phyloP scores from a whole-genome alignment of 2,113 vertebrate genomes.

The Drymodes brunneopygia region DNA sequence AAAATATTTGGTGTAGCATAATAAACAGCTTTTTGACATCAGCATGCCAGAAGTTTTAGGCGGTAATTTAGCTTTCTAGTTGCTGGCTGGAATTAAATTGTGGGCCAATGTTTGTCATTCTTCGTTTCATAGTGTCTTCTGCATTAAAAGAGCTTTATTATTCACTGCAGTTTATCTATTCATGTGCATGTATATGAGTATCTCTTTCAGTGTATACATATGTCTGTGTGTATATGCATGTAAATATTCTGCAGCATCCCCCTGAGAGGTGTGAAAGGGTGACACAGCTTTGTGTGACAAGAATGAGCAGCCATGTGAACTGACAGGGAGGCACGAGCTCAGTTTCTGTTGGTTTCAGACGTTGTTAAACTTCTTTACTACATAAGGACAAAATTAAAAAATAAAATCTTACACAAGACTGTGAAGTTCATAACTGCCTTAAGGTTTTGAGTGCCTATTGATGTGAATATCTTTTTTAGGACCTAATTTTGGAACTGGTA shows the following conservation, averaged over 20 bases:
- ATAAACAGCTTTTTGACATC: not conserved
- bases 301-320: not conserved
- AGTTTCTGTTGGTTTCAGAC: not conserved
- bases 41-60: not conserved
- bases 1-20: not conserved
- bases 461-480: conserved; percentile 70
- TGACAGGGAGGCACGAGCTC: not conserved
- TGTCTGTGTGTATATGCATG: not conserved
- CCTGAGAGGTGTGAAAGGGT: not conserved
- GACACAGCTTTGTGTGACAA: not conserved
- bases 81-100: not conserved
- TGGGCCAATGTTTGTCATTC: not conserved
- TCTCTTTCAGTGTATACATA: not conserved
- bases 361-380: not conserved
- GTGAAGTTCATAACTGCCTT: not conserved
- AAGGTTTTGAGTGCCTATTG: not conserved
- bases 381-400: not conserved
- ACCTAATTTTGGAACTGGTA: conserved; percentile 93
- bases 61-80: not conserved
- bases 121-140: not conserved
- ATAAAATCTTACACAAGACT: not conserved
- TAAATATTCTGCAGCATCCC: not conserved
- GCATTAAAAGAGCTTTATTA: not conserved
- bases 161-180: not conserved
- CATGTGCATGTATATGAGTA: not conserved